These are phyloP conservation scores for Nanger granti DNA, from an alignment of 2,113 vertebrate species.

Conservation along the genomic window DNA sequence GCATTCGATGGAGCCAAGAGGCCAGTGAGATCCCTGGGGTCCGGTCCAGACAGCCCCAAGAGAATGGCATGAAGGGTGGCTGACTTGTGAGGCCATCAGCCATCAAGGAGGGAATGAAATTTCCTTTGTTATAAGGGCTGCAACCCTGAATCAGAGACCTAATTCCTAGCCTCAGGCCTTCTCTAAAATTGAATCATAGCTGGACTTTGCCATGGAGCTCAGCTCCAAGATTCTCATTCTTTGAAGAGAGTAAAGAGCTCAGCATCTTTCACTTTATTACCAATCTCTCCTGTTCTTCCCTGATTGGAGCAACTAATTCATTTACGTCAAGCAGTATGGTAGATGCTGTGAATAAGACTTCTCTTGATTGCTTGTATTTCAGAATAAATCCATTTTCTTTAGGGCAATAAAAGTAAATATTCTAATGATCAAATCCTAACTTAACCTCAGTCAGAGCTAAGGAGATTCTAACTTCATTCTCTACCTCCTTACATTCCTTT, in stretches of 20 bases:
- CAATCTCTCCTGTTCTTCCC: background rate
- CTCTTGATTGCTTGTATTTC: background rate
- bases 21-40: background rate
- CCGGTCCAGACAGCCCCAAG: background rate
- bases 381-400: conserved; percentile 13
- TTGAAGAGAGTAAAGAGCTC: background rate
- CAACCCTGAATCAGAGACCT: background rate
- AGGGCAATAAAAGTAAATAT: background rate
- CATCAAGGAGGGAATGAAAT: background rate
- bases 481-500: background rate
- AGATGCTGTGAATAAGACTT: background rate
- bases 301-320: background rate
- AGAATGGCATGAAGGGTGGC: background rate
- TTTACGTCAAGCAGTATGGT: background rate
- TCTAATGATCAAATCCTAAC: background rate
- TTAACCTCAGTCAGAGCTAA: conserved; percentile 13
- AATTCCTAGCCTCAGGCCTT: background rate
- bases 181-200: background rate
- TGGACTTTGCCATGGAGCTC: background rate
- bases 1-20: background rate
- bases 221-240: background rate
- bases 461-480: background rate
- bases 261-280: background rate
- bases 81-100: background rate
- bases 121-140: background rate